phyloP scores from a whole-genome alignment of 2,113 vertebrate species.

The Lepus europaeus region DNA sequence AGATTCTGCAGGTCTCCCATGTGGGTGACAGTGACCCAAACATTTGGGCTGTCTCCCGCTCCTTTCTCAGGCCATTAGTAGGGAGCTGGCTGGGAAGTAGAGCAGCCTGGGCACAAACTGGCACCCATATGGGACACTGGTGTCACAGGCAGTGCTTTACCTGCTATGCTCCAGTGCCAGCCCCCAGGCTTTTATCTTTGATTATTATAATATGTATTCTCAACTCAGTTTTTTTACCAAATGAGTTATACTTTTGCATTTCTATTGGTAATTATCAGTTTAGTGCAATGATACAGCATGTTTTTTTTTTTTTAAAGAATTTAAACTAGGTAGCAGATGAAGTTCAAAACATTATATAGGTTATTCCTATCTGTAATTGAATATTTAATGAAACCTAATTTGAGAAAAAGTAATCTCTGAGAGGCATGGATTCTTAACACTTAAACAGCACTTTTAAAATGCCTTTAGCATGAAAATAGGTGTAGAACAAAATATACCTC shows the following conservation, averaged over 20 bases:
- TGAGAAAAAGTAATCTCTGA: constrained; percentile 88
- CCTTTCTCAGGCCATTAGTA: too few relatives aligned
- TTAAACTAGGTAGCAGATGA: constrained; percentile 70
- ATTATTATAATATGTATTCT: constrained; percentile 77
- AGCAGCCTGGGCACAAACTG: too few relatives aligned
- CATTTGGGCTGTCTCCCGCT: too few relatives aligned
- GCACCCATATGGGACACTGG: too few relatives aligned
- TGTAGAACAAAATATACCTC: constrained; percentile 70
- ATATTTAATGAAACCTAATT: constrained; percentile 86
- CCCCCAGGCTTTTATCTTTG: constrained; percentile 83
- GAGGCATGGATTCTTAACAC: constrained; percentile 81
- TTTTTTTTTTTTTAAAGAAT: constrained; percentile 61
- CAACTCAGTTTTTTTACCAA: constrained; percentile 84
- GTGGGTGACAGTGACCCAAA: too few relatives aligned
- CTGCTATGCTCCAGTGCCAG: too few relatives aligned
- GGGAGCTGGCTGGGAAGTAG: too few relatives aligned
- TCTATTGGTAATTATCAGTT: constrained; percentile 81
- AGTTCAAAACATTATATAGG: constrained; percentile 81
- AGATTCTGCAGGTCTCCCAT: too few relatives aligned
- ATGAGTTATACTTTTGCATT: constrained; percentile 79
- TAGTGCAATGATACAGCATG: constrained; percentile 80
- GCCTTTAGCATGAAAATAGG: constrained; percentile 84
- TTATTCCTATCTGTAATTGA: constrained; percentile 77
- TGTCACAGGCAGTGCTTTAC: too few relatives aligned
- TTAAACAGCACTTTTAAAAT: constrained; percentile 87